A percentile compares a stretch with the other conserved stretches of the same genome.
These are phyloP conservation scores for Rhabdophis nuchalis DNA, from an alignment of 2,797 vertebrate species.

Conservation along the genomic window DNA sequence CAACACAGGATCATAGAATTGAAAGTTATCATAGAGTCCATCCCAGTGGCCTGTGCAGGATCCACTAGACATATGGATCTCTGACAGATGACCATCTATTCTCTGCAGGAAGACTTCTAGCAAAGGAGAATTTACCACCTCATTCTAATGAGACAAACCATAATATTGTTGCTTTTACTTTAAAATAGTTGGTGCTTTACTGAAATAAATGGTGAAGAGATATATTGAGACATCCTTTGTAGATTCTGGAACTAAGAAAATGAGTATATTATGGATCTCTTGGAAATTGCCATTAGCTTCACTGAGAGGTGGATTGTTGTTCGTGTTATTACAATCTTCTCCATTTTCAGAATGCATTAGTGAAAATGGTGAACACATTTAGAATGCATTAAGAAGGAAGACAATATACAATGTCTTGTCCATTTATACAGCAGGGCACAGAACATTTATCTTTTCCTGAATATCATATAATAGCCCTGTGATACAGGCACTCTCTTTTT, in stretches of 20 bases:
- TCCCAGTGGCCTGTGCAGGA: neutral
- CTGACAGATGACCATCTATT: neutral
- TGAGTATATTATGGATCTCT: neutral
- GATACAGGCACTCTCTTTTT: constrained; percentile 26
- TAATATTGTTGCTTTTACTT: neutral
- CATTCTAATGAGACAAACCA: neutral
- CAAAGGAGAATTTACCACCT: neutral
- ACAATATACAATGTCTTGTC: constrained; percentile 11
- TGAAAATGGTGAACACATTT: constrained; percentile 15
- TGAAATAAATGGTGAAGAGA: neutral
- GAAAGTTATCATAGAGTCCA: neutral
- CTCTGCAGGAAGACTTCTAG: neutral
- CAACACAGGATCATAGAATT: neutral
- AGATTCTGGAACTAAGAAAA: neutral
- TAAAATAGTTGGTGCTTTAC: neutral
- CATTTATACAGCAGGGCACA: constrained; percentile 26
- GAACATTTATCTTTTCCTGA: constrained; percentile 6
- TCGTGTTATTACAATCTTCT: constrained; percentile 15
- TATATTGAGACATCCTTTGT: neutral
- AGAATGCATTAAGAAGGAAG: neutral
- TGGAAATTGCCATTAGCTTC: neutral
- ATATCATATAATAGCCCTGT: constrained; percentile 46
- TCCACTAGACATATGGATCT: neutral
- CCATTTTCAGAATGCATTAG: constrained; percentile 18
- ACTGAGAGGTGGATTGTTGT: neutral